Evolutionary conservation across 1,140 invertebrate species (phyloP), one percentile per base, ranked within the genome.

Genomic region (Spodoptera litura): DNA sequence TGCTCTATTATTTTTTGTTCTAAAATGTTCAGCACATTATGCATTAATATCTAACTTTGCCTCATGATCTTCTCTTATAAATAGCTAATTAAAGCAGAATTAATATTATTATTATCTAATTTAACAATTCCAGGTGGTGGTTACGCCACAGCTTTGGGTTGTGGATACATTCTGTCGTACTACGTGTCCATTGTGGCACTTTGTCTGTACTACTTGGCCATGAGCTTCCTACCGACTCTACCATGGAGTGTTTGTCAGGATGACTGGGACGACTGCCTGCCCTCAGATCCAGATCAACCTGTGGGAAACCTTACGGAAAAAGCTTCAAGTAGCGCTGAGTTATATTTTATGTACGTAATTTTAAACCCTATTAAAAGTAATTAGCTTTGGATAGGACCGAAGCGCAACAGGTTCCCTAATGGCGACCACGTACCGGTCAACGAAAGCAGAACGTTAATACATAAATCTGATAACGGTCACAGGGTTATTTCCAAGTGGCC

Each of bases 161-260:
- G 96, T 61, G 95, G 96, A 0, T 96, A 96, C 79, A 96, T 98
- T 49, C 93, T 95, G 4, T 96, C 96, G 1, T 98, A 98, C 91
- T 98, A 98, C 91, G 97, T 97, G 81, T 96, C 97, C 0, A 95
- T 98, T 79, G 97, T 98, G 93, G 96, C 96, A 0, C 96, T 98
- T 83, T 97, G 97, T 1, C 85, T 98, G 8, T 97, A 96, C 89
- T 98, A 97, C 89, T 95, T 97, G 76, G 91, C 95, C 2, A 95
- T 95, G 83, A 97, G 96, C 8, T 97, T 97, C 87, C 94, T 95
- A 2, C 79, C 94, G 0, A 95, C 95, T 55, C 89, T 97, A 31
- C 97, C 97, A 2, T 97, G 97, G 97, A 88, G 96, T 0, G 88
- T 91, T 3, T 98, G 97, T 87, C 87, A 95, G 8, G 90, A 94